Percentiles rank a stretch among this genome's conserved stretches.
phyloP scores from a whole-genome alignment of 2,113 vertebrate species.

The Bujurquina vittata region DNA sequence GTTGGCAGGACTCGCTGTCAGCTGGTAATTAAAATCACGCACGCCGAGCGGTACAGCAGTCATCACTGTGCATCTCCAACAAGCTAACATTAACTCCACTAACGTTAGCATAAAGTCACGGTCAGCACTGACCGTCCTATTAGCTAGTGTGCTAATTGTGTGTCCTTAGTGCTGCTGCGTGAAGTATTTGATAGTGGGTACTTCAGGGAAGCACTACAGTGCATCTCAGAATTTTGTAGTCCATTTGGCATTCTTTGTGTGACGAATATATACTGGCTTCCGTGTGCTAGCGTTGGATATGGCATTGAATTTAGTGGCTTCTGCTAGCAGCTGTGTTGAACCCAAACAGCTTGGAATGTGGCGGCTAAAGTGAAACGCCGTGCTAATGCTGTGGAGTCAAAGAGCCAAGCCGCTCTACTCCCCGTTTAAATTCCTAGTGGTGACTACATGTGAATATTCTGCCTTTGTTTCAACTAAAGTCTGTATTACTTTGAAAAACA shows the following conservation, averaged over 20 bases:
- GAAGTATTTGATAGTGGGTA: not conserved
- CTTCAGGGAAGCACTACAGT: not conserved
- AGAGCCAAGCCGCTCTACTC: not conserved
- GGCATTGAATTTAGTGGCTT: not conserved
- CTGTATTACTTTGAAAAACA: not conserved
- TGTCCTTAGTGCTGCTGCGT: not conserved
- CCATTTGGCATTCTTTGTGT: not conserved
- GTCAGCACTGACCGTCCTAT: not conserved
- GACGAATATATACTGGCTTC: not conserved
- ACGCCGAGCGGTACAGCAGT: not conserved
- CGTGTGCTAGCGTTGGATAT: not conserved
- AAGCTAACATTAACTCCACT: constrained; percentile 50
- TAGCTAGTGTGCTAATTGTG: not conserved
- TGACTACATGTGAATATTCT: not conserved
- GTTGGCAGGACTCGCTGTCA: constrained; percentile 52
- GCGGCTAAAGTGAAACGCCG: not conserved
- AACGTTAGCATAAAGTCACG: constrained; percentile 29
- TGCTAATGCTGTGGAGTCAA: not conserved
- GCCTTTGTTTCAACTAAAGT: not conserved
- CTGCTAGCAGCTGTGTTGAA: constrained; percentile 25
- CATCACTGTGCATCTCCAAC: constrained; percentile 11
- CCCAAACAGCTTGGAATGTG: not conserved
- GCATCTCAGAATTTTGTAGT: not conserved
- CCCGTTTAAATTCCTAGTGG: not conserved
- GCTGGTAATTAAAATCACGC: constrained; percentile 13